Evolutionary conservation across 2,113 vertebrate species (phyloP).

Genomic region (Gymnogyps californianus): DNA sequence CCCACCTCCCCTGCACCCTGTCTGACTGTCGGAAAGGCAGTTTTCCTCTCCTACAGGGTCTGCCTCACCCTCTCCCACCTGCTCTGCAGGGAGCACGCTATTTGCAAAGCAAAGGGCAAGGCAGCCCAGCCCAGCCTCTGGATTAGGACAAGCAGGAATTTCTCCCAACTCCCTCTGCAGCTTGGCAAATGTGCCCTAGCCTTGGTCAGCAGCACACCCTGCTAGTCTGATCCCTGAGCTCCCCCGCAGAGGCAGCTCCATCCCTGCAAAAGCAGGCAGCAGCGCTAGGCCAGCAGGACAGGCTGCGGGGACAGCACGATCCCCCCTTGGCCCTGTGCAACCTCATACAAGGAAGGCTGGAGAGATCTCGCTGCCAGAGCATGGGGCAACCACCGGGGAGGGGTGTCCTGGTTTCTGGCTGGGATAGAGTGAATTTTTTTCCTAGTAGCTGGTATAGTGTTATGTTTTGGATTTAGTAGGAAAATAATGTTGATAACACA

Average conservation of each 20-base stretch:
- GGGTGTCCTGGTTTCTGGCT: too few relatives aligned
- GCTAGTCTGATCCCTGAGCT: not conserved
- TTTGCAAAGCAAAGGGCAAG: not conserved
- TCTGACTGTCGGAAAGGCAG: not conserved
- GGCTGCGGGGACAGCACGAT: not conserved
- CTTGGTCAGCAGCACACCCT: not conserved
- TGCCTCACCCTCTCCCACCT: not conserved
- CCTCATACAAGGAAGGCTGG: not conserved
- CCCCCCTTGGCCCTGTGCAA: not conserved
- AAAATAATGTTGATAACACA: too few relatives aligned
- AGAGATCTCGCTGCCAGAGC: not conserved
- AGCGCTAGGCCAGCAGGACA: not conserved
- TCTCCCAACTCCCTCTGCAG: not conserved
- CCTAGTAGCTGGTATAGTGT: too few relatives aligned
- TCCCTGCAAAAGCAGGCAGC: not conserved
- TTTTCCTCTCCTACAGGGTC: not conserved
- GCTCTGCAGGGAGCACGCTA: not conserved
- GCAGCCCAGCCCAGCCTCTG: not conserved
- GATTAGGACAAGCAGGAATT: not conserved
- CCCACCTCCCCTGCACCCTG: not conserved
- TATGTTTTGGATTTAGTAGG: too few relatives aligned
- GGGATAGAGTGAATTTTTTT: too few relatives aligned
- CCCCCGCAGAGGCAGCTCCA: not conserved
- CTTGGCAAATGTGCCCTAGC: not conserved
- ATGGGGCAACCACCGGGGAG: accelerated